phyloP scores from a whole-genome alignment of 2,888 invertebrate species.

The Agrotis puta region DNA sequence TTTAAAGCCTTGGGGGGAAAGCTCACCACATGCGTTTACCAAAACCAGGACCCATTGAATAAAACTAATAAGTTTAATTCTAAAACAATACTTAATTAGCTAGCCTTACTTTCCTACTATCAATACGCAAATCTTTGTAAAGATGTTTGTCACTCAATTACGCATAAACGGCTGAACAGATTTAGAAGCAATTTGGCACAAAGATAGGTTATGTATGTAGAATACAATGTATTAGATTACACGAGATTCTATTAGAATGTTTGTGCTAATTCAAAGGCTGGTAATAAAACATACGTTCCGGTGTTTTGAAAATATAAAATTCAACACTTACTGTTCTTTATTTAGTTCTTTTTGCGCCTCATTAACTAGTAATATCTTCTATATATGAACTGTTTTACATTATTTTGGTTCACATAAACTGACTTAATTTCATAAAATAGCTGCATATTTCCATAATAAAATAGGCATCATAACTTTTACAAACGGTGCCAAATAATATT shows the following conservation, averaged over 20 bases:
- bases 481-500: not conserved
- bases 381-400: not conserved
- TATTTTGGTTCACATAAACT: conserved; percentile 4
- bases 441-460: not conserved
- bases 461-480: not conserved
- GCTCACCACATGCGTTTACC: conserved; percentile 89
- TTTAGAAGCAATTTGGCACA: conserved; percentile 32
- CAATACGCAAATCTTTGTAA: not conserved
- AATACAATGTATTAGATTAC: not conserved
- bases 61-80: conserved; percentile 62
- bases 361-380: not conserved
- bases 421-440: not conserved
- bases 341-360: no score
- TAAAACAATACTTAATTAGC: conserved; percentile 48
- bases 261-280: not conserved
- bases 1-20: conserved; percentile 81
- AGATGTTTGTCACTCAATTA: conserved; percentile 10
- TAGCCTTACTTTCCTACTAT: conserved; percentile 17
- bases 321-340: no score
- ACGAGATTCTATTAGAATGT: not conserved
- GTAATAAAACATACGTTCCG: not conserved
- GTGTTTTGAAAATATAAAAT: conserved; percentile 16
- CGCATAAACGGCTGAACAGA: conserved; percentile 11
- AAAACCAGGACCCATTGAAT: conserved; percentile 80
- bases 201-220: conserved; percentile 14